Evolutionary conservation across 2,888 invertebrate species (phyloP).

Genomic region (Sclerodermus sp.): DNA sequence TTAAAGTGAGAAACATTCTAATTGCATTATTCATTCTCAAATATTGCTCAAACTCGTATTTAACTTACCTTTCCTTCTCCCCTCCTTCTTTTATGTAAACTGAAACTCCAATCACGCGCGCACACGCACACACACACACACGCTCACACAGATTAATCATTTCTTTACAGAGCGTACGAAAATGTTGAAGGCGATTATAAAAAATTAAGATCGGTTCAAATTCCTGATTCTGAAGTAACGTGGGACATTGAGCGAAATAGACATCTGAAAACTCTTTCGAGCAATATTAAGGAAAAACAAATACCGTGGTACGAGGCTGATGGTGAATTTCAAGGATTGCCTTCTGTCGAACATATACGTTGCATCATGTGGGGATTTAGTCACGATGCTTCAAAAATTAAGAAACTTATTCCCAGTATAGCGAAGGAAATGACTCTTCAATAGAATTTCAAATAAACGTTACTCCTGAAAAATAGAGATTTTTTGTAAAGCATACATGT

Average conservation of each 20-base stretch:
- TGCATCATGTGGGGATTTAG: conserved; percentile 78
- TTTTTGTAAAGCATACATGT: neutral
- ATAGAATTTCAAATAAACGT: neutral
- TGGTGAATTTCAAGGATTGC: conserved; percentile 69
- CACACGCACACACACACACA: neutral
- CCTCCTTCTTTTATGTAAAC: neutral
- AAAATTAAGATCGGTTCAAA: conserved; percentile 67
- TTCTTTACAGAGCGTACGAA: conserved; percentile 61
- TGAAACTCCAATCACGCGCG: too few relatives aligned
- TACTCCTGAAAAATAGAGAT: neutral
- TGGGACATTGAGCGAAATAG: conserved; percentile 78
- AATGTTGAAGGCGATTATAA: conserved; percentile 73
- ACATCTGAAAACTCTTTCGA: conserved; percentile 57
- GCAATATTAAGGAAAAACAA: conserved; percentile 61
- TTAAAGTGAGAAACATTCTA: conserved; percentile 25
- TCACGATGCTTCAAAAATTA: conserved; percentile 70
- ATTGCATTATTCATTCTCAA: neutral
- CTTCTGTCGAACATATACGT: conserved; percentile 69
- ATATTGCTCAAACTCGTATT: too few relatives aligned
- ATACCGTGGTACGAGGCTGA: conserved; percentile 61
- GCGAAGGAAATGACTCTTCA: neutral
- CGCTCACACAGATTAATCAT: neutral
- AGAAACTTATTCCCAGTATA: conserved; percentile 60
- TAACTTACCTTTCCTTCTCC: too few relatives aligned
- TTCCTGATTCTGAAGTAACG: conserved; percentile 63